Evolutionary conservation across 2,888 invertebrate genomes (phyloP), one percentile per base, ranked within the genome.

Genomic region (Choreutis nemorana): DNA sequence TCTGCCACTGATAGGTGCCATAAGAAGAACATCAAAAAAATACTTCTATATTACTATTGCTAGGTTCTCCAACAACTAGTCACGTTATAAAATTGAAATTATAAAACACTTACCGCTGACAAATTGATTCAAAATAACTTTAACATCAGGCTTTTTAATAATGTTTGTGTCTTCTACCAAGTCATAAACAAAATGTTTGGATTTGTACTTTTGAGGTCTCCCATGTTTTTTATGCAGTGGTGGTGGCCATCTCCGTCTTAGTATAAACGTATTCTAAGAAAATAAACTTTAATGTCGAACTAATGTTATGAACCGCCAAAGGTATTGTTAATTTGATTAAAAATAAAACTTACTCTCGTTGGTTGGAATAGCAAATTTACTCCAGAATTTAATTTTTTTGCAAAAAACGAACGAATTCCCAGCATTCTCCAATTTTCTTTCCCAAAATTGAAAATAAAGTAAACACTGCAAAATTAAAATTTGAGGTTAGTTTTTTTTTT

Each of bases 181-280:
- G 32, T 92, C 88, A 57, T 92, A 94, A 22, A 90, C 75, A 50
- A 83, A 89, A 58, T 91, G 80, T 42, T 81, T 83, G 0, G 67
- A 61, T 44, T 79, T 81, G 29, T 91, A 37, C 35, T 67, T 79
- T 31, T 71, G 66, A 0, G 79, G 75, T 22, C 48, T 63, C 2
- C 70, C 57, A 26, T 82, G 81, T 49, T 82, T 84, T 54, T 85
- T 87, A 44, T 83, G 67, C 15, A 90, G 60, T 9, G 67, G 71
- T 2, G 83, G 66, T 1, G 84, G 81, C 58, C 58, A 70, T 57
- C 63, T 82, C 36, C 93, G 75, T 67, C 85, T 87, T 28, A 93
- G 64, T 33, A 93, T 73, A 51, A 83, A 89, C 10, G 91, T 89
- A 32, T 87, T 90, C 92, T 92, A n/a, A n/a, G 62, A 15, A 77